These are phyloP conservation scores for Mimumesa dahlbomi DNA, from an alignment of 2,888 invertebrate genomes.

Conservation along the genomic window DNA sequence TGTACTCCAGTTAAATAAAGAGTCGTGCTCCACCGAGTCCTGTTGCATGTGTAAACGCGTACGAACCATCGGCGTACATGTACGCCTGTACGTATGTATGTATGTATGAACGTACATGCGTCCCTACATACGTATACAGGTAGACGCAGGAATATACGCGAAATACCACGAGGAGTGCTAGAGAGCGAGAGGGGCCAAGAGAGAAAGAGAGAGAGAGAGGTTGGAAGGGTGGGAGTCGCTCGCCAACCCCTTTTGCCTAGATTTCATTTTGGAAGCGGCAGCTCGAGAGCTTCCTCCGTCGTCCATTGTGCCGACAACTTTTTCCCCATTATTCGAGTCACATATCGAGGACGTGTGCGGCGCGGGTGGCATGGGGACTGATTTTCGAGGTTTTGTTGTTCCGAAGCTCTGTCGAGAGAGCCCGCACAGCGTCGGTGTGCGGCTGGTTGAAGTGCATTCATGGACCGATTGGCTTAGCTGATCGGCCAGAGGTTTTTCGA, in stretches of 20 bases:
- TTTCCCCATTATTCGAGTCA: conserved; percentile 69
- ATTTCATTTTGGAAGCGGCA: conserved; percentile 66
- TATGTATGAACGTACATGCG: neutral
- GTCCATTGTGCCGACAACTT: conserved; percentile 64
- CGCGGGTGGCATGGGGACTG: conserved; percentile 35
- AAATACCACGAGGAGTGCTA: conserved; percentile 2
- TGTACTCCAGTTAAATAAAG: conserved; percentile 74
- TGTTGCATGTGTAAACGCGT: conserved; percentile 56
- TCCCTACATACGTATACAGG: conserved; percentile 19
- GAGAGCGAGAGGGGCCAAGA: too few species aligned
- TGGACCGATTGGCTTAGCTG: conserved; percentile 13
- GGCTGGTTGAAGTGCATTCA: conserved; percentile 36
- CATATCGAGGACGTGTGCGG: conserved; percentile 57
- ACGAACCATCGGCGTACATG: conserved; percentile 21
- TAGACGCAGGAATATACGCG: conserved; percentile 19
- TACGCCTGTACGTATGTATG: neutral
- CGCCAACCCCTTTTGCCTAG: conserved; percentile 68
- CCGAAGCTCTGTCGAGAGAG: conserved; percentile 3
- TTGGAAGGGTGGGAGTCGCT: conserved; percentile 26
- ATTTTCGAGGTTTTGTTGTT: conserved; percentile 55
- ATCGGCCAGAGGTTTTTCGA: neutral
- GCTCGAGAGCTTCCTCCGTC: conserved; percentile 61
- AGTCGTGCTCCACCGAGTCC: conserved; percentile 65
- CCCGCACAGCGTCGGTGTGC: conserved; percentile 15
- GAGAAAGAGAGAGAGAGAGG: conserved; percentile 22